phyloP scores from a whole-genome alignment of 2,797 vertebrate genomes.

The Labroides dimidiatus region DNA sequence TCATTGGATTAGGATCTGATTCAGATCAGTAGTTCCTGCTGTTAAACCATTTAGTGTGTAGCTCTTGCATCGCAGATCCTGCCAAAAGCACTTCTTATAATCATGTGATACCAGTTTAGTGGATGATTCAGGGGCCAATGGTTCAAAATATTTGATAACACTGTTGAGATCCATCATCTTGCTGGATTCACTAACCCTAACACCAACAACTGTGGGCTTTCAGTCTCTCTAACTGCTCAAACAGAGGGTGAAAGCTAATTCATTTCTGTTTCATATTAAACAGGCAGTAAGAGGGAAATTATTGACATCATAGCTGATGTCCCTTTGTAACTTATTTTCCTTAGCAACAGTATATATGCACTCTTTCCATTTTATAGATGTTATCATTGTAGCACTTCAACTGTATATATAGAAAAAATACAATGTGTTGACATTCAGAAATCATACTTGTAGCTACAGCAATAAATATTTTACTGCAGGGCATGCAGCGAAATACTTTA shows the following conservation, averaged over 20 bases:
- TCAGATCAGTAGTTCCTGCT: neutral
- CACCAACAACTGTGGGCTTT: neutral
- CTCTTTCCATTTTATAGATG: no score
- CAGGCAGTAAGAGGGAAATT: constrained; percentile 5
- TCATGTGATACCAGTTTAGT: neutral
- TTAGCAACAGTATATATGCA: no score
- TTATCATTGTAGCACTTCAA: no score
- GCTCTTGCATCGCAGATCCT: neutral
- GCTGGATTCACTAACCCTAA: constrained; percentile 15
- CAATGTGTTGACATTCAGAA: neutral
- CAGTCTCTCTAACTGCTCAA: constrained; percentile 19
- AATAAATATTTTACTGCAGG: neutral
- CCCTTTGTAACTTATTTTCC: constrained; percentile 7
- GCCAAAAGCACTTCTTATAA: neutral
- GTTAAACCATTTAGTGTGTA: neutral
- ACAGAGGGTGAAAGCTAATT: constrained; percentile 21
- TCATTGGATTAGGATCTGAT: constrained; percentile 6
- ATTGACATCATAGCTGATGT: constrained; percentile 17
- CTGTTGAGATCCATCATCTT: constrained; percentile 1
- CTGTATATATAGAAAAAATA: neutral
- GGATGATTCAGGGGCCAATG: neutral
- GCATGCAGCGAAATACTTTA: no score
- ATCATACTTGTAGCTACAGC: neutral
- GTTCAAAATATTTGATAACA: neutral
- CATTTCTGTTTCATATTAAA: constrained; percentile 15